Percentiles rank a stretch among this genome's conserved stretches.
Evolutionary conservation across 30 jellyfish, hydroid and myxozoan species (phyloP).

Genomic region (Pelagia noctiluca): DNA sequence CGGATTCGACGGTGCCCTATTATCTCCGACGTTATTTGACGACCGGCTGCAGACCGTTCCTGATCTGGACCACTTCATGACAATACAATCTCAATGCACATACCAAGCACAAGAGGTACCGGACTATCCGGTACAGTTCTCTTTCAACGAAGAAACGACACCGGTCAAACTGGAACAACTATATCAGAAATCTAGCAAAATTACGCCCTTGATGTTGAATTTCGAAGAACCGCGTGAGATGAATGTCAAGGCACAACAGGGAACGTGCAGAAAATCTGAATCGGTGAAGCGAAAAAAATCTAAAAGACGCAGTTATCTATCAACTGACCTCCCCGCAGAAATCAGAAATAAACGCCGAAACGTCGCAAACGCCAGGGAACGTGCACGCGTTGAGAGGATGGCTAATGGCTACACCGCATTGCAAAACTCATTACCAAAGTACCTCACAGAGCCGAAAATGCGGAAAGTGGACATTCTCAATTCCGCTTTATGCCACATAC

Average conservation of each 20-base stretch:
- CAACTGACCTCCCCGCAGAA: constrained; percentile 63
- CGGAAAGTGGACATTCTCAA: constrained; percentile 72
- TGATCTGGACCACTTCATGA: constrained; percentile 41
- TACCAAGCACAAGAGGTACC: constrained; percentile 57
- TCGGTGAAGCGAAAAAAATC: constrained; percentile 20
- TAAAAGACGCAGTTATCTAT: constrained; percentile 59
- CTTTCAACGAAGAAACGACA: constrained; percentile 36
- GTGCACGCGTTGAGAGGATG: constrained; percentile 78
- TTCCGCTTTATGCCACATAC: constrained; percentile 68
- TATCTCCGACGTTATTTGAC: constrained; percentile 25
- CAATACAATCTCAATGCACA: not conserved
- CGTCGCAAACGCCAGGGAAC: constrained; percentile 74
- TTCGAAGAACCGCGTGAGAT: constrained; percentile 20
- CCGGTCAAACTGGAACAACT: constrained; percentile 43
- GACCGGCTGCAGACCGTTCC: constrained; percentile 70
- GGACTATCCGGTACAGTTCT: not conserved
- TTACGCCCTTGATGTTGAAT: constrained; percentile 53
- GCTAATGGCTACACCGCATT: constrained; percentile 68
- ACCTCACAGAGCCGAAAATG: constrained; percentile 51
- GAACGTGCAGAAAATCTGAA: not conserved
- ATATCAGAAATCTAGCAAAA: constrained; percentile 32
- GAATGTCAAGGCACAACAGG: not conserved
- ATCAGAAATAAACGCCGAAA: constrained; percentile 59
- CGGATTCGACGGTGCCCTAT: constrained; percentile 24
- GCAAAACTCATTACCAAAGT: constrained; percentile 57